phyloP scores from a whole-genome alignment of 2,888 invertebrate genomes.

The Scelioninae gen. 2 region DNA sequence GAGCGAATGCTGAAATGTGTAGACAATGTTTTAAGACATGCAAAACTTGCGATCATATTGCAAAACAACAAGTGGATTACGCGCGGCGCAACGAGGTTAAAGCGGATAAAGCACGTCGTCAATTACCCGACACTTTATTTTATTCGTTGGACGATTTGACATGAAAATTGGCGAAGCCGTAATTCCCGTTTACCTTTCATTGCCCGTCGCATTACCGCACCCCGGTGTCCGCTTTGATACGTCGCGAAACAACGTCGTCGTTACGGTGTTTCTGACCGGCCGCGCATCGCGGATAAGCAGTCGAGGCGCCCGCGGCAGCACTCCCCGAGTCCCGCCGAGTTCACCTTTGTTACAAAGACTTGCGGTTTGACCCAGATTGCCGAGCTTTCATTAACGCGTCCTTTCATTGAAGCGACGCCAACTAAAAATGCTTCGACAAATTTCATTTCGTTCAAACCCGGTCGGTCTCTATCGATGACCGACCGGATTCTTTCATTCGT shows the following conservation, averaged over 20 bases:
- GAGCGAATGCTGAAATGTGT: too few species aligned
- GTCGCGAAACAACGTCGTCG: conserved; percentile 1
- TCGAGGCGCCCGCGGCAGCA: not conserved
- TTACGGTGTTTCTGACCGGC: conserved; percentile 4
- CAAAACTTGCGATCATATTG: not conserved
- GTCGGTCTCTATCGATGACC: not conserved
- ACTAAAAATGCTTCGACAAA: conserved; percentile 25
- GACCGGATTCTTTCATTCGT: not conserved
- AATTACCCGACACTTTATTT: conserved; percentile 26
- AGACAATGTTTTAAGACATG: too few species aligned
- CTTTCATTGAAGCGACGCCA: conserved; percentile 33
- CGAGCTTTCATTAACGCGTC: conserved; percentile 38
- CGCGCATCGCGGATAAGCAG: conserved; percentile 17
- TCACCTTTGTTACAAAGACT: conserved; percentile 33
- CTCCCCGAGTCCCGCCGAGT: conserved; percentile 24
- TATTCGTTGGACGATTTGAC: conserved; percentile 15
- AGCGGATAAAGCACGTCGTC: conserved; percentile 19
- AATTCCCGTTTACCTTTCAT: conserved; percentile 3
- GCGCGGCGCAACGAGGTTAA: conserved; percentile 17
- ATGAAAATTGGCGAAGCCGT: conserved; percentile 3
- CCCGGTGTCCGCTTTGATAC: conserved; percentile 15
- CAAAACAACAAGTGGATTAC: conserved; percentile 35
- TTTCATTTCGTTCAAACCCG: conserved; percentile 6
- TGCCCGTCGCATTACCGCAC: not conserved
- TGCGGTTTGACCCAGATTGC: conserved; percentile 42